These are phyloP conservation scores for Cygnus atratus DNA, from an alignment of 2,113 vertebrate genomes.

Conservation along the genomic window DNA sequence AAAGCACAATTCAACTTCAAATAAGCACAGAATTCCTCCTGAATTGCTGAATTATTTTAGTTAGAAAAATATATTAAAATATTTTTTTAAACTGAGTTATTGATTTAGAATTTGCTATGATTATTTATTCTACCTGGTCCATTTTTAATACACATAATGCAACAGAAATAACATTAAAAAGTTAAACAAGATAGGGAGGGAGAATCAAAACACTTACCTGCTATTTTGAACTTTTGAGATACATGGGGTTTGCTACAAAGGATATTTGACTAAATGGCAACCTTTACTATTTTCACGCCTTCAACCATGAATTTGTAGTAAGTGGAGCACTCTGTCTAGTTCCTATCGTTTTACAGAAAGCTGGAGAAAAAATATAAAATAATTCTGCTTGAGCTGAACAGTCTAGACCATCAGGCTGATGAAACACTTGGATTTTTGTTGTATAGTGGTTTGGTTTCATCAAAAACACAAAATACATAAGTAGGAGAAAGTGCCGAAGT, in stretches of 20 bases:
- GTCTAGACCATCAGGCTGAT: neutral
- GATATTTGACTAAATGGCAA: neutral
- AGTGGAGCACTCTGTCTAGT: neutral
- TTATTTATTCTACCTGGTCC: neutral
- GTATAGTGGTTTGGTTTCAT: neutral
- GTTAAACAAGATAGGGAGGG: neutral
- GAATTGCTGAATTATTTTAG: neutral
- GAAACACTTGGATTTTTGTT: neutral
- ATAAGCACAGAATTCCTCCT: neutral
- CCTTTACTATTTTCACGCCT: neutral
- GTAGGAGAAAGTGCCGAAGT: neutral
- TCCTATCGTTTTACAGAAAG: neutral
- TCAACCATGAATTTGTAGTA: neutral
- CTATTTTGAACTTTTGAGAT: neutral
- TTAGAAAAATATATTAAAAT: neutral
- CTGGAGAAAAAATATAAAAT: neutral
- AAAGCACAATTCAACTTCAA: neutral
- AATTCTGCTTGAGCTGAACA: neutral
- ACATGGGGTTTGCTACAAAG: neutral
- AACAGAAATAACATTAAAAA: neutral
- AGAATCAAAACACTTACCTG: neutral
- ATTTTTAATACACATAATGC: neutral
- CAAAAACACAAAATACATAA: neutral
- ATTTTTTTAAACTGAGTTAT: neutral
- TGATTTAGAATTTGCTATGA: neutral